These are phyloP conservation scores for Fregata magnificens DNA, from an alignment of 2,113 vertebrate genomes.

Conservation along the genomic window DNA sequence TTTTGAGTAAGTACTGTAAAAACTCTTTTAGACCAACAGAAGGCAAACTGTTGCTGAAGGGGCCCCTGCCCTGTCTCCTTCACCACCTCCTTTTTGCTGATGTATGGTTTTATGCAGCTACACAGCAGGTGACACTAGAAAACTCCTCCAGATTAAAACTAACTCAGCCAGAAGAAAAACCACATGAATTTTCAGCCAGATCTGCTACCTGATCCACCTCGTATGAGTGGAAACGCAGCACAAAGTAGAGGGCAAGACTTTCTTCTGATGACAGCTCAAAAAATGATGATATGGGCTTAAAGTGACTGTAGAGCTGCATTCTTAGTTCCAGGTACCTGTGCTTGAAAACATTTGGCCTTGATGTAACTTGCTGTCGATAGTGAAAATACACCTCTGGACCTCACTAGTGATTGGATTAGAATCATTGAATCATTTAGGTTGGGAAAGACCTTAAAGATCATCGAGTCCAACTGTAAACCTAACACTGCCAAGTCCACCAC, in stretches of 20 bases:
- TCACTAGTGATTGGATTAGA: background rate
- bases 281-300: background rate
- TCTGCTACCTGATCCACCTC: background rate
- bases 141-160: background rate
- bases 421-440: background rate
- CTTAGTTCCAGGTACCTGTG: background rate
- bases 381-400: background rate
- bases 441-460: background rate
- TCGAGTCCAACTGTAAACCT: background rate
- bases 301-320: background rate
- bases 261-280: background rate
- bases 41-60: background rate
- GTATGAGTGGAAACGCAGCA: background rate
- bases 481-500: background rate
- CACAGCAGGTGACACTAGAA: background rate
- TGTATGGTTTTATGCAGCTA: accelerated
- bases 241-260: background rate
- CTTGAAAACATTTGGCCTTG: background rate
- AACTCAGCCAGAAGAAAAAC: background rate
- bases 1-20: background rate
- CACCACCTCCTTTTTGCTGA: background rate
- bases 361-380: background rate
- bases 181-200: background rate
- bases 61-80: background rate
- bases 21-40: background rate